phyloP scores from a whole-genome alignment of 2,113 vertebrate species.

The Xyliphius kryptos region DNA sequence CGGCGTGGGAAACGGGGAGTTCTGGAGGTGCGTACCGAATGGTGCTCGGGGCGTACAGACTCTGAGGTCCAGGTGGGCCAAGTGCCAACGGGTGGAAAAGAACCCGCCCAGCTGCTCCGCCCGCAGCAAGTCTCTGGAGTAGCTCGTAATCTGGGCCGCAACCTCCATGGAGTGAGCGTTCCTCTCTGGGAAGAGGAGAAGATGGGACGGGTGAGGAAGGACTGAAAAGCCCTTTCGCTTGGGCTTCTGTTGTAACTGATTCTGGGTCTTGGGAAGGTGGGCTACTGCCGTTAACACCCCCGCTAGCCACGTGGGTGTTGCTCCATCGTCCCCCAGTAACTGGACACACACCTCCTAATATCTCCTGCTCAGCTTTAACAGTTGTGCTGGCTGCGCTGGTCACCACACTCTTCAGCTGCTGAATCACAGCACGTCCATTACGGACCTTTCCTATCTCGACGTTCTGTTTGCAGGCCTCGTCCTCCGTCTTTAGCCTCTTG shows the following conservation, averaged over 20 bases:
- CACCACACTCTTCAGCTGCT: constrained; percentile 55
- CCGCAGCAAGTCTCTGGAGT: constrained; percentile 71
- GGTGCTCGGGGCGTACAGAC: constrained; percentile 77
- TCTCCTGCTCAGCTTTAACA: constrained; percentile 71
- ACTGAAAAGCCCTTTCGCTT: constrained; percentile 59
- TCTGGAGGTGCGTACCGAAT: constrained; percentile 84
- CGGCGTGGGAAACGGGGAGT: constrained; percentile 58
- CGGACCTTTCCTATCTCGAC: constrained; percentile 48
- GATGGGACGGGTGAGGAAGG: constrained; percentile 63
- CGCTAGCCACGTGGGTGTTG: constrained; percentile 39
- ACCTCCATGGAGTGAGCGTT: constrained; percentile 43
- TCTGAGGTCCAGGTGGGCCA: constrained; percentile 66
- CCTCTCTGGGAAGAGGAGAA: constrained; percentile 64
- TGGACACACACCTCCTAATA: constrained; percentile 19
- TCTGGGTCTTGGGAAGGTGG: constrained; percentile 64
- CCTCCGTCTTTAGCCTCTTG: constrained; percentile 69
- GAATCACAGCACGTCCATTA: constrained; percentile 66
- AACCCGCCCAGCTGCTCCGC: constrained; percentile 65
- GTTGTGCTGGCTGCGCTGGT: constrained; percentile 50
- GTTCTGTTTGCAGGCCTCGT: constrained; percentile 45
- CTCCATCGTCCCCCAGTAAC: constrained; percentile 57
- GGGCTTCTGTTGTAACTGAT: constrained; percentile 60
- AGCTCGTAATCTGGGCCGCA: constrained; percentile 69
- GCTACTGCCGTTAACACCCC: constrained; percentile 61
- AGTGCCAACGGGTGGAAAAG: constrained; percentile 74